Evolutionary conservation across 2,113 vertebrate genomes (phyloP), one percentile per base, ranked within the genome.

Genomic region (Sturnira hondurensis): DNA sequence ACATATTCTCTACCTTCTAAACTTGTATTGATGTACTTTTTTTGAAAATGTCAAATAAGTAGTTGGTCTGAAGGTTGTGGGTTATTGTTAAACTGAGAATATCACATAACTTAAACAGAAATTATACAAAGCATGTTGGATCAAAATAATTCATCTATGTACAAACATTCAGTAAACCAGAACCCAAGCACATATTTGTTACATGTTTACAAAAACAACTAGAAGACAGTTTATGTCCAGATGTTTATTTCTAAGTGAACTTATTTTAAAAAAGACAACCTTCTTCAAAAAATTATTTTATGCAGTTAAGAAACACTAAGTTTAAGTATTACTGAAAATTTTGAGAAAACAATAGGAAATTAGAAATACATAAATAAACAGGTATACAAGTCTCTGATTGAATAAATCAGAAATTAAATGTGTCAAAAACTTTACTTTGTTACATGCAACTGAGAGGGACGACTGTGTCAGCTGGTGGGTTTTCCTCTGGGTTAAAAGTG

Each of bases 271-370:
- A 47, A 70, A 50, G 68, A 28, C 52, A 9, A 22, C 0, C 11
- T 33, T 47, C 45, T 92, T 90, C 31, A 56, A 87, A 85, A 78
- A 54, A 31, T 92, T 43, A 50, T 12, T 71, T 92, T 80, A 89
- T 7, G 22, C 15, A 36, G 8, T 63, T 91, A 58, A 45, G 47
- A 73, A 81, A 4, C 20, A 76, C 17, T 38, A 83, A 17, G 1
- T 26, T 96, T 70, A 41, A 83, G 36, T 82, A 89, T 33, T 65
- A 36, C 76, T 85, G n/a, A n/a, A 13, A 50, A 74, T 81, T 26
- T 84, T 45, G 2, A 14, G 15, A 7, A 92, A 92, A 54, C 3
- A 24, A 71, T 45, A 31, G 11, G 22, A 65, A 82, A 12, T 65
- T 90, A 24, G 41, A 56, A 68, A 61, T 71, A 12, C 16, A 73